phyloP scores from a whole-genome alignment of 2,113 vertebrate genomes.

The Forbesichthys agassizii region DNA sequence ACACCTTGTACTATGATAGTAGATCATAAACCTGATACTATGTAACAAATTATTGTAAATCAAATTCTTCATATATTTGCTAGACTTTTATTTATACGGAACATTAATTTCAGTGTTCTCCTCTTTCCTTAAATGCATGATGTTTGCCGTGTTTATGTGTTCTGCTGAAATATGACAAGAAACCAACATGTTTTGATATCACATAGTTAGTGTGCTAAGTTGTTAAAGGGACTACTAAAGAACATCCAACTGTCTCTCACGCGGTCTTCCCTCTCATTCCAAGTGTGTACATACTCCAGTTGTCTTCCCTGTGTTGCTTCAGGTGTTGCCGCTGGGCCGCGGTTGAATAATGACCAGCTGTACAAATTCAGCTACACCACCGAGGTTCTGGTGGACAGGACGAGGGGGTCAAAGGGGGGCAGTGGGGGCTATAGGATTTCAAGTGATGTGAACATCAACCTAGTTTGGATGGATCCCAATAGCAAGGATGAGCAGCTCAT shows the following conservation, averaged over 20 bases:
- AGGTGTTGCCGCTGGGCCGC: conserved; percentile 87
- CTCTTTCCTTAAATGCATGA: background rate
- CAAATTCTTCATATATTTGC: background rate
- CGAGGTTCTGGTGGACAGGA: conserved; percentile 83
- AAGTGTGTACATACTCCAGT: conserved; percentile 19
- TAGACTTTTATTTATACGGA: background rate
- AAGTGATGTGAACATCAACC: conserved; percentile 80
- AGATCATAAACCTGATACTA: conserved; percentile 27
- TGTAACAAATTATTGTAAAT: background rate
- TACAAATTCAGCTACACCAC: conserved; percentile 89
- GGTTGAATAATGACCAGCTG: conserved; percentile 86
- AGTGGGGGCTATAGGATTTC: conserved; percentile 84
- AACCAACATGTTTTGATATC: too few species aligned
- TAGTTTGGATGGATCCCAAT: conserved; percentile 89
- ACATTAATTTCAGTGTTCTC: background rate
- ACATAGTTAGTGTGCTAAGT: too few species aligned
- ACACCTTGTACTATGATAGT: conserved; percentile 36
- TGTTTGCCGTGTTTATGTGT: background rate
- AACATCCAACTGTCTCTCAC: background rate
- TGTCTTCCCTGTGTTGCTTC: conserved; percentile 65
- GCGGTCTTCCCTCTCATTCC: background rate
- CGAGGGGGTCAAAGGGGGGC: conserved; percentile 74
- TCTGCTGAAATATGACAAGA: too few species aligned
- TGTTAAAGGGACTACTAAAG: background rate
- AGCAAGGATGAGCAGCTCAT: conserved; percentile 90